phyloP scores from a whole-genome alignment of 1,140 invertebrate species.

The Drosophila guanche region DNA sequence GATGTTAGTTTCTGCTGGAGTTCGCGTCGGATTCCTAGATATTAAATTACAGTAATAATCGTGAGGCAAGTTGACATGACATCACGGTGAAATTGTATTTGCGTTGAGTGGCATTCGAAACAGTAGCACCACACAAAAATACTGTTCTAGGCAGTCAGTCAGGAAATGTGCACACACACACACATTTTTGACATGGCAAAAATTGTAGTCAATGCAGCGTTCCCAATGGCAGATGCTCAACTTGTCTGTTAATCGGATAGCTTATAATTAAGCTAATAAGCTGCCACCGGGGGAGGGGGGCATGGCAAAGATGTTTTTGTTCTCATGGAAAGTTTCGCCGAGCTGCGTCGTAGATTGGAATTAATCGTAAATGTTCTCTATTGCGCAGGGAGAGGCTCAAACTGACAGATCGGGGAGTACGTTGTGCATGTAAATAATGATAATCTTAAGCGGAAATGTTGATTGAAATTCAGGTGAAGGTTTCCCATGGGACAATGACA shows the following conservation, averaged over 20 bases:
- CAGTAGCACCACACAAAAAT: conserved; percentile 13
- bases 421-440: no score
- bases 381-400: no score
- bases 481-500: no score
- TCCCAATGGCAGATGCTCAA: conserved; percentile 35
- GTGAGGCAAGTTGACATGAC: conserved; percentile 58
- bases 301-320: conserved; percentile 34
- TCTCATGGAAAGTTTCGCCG: conserved; percentile 61
- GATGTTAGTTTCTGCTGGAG: conserved; percentile 1
- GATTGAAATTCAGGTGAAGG: no score
- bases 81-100: conserved; percentile 57
- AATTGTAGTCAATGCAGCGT: conserved; percentile 25
- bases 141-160: background rate
- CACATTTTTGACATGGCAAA: conserved; percentile 13
- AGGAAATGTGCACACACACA: conserved; percentile 17
- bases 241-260: conserved; percentile 58
- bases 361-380: conserved; percentile 7
- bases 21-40: conserved; percentile 27
- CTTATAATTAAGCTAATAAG: conserved; percentile 73
- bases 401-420: no score
- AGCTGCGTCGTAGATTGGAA: conserved; percentile 24
- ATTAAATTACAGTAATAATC: conserved; percentile 57
- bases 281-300: conserved; percentile 17
- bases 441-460: no score
- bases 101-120: conserved; percentile 16